Base-by-base conservation (phyloP, 2,113 vertebrate species). In the Sterrhoptilus dennistouni region DNA sequence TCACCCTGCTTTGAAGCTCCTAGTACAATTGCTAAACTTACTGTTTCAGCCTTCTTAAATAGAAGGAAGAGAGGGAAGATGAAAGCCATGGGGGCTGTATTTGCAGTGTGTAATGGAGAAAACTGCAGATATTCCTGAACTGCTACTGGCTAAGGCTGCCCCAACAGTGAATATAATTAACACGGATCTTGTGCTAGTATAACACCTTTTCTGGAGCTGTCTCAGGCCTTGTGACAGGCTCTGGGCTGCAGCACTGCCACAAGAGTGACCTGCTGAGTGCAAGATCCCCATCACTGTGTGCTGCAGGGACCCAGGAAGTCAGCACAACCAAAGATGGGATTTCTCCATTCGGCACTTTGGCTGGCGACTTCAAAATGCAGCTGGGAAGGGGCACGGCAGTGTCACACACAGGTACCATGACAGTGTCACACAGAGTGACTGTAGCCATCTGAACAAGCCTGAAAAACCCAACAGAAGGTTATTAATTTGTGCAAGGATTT, bases 1-100 rank as follows among this genome's bases (percentile, higher is more conserved):
- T 57, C 31, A 61, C 13, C 10, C 23, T 19, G 5, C 20, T 83
- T 81, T 78, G 56, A 81, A 89, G 45, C 12, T 63, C 40, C 57
- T 19, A 12, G 11, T 17, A 19, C 0, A 0, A 38, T 28, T 61
- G 9, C 24, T 63, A 33, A 84, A 54, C 11, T 9, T 31, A 6
- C 75, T 66, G 20, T 87, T 81, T 81, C 57, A 66, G 7, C 11
- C 23, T n/a, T 54, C 52, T 23, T 40, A 50, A 82, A 38, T 0
- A 63, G 65, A 78, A 66, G n/a, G 20, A 57, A 49, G 7, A 72
- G 36, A 89, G 23, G 25, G 31, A 90, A 16, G 24, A 27, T 27
- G 38, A 56, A 53, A 72, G 24, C 12, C 33, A 4, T 2, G 6
- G 38, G 27, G 38, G 1, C 9, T 56, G 18, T 22, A 33, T 75